Evolutionary conservation across 2,113 vertebrate genomes (phyloP), one percentile per base, ranked within the genome.

Genomic region (Mungos mungo): DNA sequence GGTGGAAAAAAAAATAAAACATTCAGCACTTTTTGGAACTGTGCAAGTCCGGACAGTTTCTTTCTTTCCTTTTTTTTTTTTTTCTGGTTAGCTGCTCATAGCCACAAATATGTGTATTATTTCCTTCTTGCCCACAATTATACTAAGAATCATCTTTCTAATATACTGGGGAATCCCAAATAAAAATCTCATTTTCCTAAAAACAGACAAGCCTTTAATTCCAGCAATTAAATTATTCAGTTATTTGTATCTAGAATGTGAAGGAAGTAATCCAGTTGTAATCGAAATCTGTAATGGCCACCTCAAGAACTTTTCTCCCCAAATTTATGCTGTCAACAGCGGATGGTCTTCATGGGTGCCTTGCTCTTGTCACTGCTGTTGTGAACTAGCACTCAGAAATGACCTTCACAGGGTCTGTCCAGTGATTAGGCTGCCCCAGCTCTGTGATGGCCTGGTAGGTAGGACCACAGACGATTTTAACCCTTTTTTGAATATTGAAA

Each of bases 21-120:
- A 71, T 97, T 98, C 96, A 96, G 74, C 96, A 97, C 86, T 38
- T 97, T 98, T 97, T 96, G 95, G 97, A 98, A 97, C 96, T 97
- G 76, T 97, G 89, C 97, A 98, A 98, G 98, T 96, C 94, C 97
- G 97, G 97, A 98, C 95, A 72, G 93, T 97, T 97, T 97, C 97
- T 98, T 95, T 98, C 96, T 90, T 72, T 19, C 9, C 35, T 97
- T 84, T 97, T 96, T 96, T 85, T 86, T 85, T 79, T 86, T 96
- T 96, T 91, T 83, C 72, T 94, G 88, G 97, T 98, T 98, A 98
- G 97, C 93, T 98, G 96, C 96, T 98, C 98, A 96, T 98, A 98
- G 98, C 98, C 98, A 98, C 98, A 99, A 98, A 98, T 98, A 98
- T 99, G 98, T 98, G 96, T 98, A 98, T 98, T 98, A 99, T 99